These are phyloP conservation scores for Pangasius krempfi DNA, from an alignment of 2,797 vertebrate species.

Conservation along the genomic window DNA sequence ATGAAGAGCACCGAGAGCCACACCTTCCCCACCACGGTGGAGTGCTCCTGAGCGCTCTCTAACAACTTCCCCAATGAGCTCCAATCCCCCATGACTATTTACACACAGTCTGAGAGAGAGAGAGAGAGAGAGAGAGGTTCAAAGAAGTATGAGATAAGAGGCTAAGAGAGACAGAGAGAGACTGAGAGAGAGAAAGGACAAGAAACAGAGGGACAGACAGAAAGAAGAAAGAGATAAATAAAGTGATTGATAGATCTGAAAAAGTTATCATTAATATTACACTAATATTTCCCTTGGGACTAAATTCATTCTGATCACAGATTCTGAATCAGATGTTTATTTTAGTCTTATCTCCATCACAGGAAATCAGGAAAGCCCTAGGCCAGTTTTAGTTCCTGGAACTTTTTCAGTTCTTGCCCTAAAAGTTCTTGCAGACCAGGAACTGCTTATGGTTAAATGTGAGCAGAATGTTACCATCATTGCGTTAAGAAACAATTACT, in stretches of 20 bases:
- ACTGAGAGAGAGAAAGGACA: neutral
- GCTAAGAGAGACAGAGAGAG: neutral
- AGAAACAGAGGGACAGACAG: neutral
- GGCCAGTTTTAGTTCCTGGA: neutral
- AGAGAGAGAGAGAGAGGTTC: neutral
- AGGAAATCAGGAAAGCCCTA: neutral
- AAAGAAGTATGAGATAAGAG: neutral
- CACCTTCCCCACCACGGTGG: constrained; percentile 87
- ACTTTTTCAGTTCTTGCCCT: neutral
- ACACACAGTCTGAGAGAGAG: neutral
- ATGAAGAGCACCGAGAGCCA: constrained; percentile 88
- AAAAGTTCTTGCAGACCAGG: neutral
- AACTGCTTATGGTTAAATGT: neutral
- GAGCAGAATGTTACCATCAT: neutral
- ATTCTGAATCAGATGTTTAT: neutral
- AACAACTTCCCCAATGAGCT: constrained; percentile 84
- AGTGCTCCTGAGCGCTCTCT: constrained; percentile 87
- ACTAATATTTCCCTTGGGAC: neutral
- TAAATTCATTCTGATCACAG: neutral
- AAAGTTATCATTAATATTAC: neutral
- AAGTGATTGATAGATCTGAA: neutral
- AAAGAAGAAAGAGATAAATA: neutral
- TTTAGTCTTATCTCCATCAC: neutral
- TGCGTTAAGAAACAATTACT: neutral
- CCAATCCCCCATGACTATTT: constrained; percentile 83